phyloP scores from a whole-genome alignment of 2,888 invertebrate species.

The Acrobasis suavella region DNA sequence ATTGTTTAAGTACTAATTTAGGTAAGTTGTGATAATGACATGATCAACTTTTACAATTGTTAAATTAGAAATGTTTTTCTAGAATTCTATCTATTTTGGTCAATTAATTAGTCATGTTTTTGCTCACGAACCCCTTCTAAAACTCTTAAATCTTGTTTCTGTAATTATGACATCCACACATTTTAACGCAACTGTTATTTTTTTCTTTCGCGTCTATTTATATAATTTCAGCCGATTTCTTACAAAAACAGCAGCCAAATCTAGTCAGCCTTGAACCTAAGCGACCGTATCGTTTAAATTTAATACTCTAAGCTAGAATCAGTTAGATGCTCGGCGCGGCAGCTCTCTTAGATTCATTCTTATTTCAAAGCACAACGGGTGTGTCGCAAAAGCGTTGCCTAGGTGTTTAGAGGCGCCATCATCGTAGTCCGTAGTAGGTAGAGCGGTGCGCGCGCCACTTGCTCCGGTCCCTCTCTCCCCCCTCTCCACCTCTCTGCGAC shows the following conservation, averaged over 20 bases:
- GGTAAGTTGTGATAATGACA: too few species aligned
- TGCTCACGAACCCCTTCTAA: constrained; percentile 7
- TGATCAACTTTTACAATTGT: not conserved
- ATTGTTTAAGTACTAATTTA: too few species aligned
- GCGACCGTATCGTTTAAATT: constrained; percentile 51
- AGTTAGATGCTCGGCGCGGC: constrained; percentile 52
- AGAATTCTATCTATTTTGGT: constrained; percentile 3
- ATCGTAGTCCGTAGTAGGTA: constrained; percentile 74
- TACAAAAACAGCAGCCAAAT: constrained; percentile 49
- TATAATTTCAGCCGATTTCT: constrained; percentile 37
- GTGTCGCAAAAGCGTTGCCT: constrained; percentile 77
- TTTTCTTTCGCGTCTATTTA: constrained; percentile 40
- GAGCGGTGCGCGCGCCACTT: constrained; percentile 78
- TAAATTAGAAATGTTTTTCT: not conserved
- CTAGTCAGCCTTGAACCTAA: constrained; percentile 71
- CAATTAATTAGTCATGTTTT: not conserved
- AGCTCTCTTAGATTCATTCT: constrained; percentile 60
- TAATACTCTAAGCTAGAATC: constrained; percentile 49
- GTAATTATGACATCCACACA: constrained; percentile 16
- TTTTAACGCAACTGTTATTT: constrained; percentile 15
- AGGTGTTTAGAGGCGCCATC: constrained; percentile 77
- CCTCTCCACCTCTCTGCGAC: constrained; percentile 61
- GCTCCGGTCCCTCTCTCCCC: constrained; percentile 59
- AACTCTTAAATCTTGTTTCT: not conserved
- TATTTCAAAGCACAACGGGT: constrained; percentile 65